Evolutionary conservation across 2,888 invertebrate species (phyloP).

Genomic region (Apocheima hispidaria): DNA sequence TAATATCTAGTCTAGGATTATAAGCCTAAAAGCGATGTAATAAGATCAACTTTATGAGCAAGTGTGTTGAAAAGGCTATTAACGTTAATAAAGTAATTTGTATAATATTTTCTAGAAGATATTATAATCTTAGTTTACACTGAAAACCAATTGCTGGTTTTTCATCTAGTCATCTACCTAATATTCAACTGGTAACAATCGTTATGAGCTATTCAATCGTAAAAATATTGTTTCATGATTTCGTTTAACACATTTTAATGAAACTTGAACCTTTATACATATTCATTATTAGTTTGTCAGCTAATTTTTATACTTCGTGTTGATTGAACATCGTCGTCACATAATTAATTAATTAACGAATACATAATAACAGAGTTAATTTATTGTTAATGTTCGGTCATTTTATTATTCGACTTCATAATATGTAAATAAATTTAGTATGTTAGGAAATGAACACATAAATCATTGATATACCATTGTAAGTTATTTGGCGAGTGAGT

Average conservation of each 20-base stretch:
- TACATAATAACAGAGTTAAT: constrained; percentile 72
- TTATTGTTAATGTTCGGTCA: constrained; percentile 68
- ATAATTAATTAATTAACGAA: constrained; percentile 80
- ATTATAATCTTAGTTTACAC: too few relatives aligned
- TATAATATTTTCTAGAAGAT: too few relatives aligned
- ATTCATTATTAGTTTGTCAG: constrained; percentile 73
- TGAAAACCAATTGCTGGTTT: too few relatives aligned
- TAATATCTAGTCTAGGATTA: too few relatives aligned
- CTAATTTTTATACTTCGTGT: constrained; percentile 73
- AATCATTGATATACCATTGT: constrained; percentile 69
- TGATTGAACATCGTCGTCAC: constrained; percentile 76
- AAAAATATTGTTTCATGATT: constrained; percentile 58
- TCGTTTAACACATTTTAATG: constrained; percentile 46
- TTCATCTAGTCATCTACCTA: too few relatives aligned
- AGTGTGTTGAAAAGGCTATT: too few relatives aligned
- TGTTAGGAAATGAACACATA: constrained; percentile 66
- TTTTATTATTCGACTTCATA: constrained; percentile 68
- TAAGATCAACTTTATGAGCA: too few relatives aligned
- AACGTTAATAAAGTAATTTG: too few relatives aligned
- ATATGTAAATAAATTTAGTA: constrained; percentile 65
- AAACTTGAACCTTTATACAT: constrained; percentile 61
- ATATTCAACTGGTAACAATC: constrained; percentile 55
- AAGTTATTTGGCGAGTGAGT: constrained; percentile 65
- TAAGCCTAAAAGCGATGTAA: too few relatives aligned
- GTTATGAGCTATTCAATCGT: constrained; percentile 62